Evolutionary conservation across 2,113 vertebrate genomes (phyloP), one percentile per base, ranked within the genome.

Genomic region (Maccullochella peelii): DNA sequence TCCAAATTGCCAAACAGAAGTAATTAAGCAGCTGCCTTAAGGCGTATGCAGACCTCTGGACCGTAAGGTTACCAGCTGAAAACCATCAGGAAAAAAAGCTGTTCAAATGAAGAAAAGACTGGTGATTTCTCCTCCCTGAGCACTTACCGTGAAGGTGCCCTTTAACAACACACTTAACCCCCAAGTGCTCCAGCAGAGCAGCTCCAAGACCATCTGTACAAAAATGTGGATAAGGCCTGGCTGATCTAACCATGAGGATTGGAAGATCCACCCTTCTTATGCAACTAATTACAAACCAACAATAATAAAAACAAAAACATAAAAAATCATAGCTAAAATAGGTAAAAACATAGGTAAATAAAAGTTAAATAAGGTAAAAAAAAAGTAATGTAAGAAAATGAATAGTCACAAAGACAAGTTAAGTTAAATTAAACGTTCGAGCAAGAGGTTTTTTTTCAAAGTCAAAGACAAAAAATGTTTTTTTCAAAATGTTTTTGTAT

Each of bases 11-110:
- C 68, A 72, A 73, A 76, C 58, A 82, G 42, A 77, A 52, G 55
- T 57, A 82, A 77, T 65, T 54, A 89, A 77, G 77, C 75, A 84
- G 63, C 66, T 62, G 62, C 85, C 44, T 68, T 11, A 47, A 63
- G 82, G 73, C 52, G 40, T 55, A 44, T 52, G 12, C 47, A 27
- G 66, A 72, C 52, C 62, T 59, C n/a, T 77, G 3, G 0, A 63
- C 71, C 71, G 58, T 47, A 73, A 77, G 75, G 52, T 82, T 76
- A 33, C 42, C 54, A 71, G 47, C 58, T 55, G 65, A 81, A 82
- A 80, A 44, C 73, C 65, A 73, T 61, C 20, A n/a, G 52, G 72
- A 66, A 61, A 44, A 33, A 84, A 84, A 77, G 44, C 68, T 52
- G 21, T 30, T 69, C n/a, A 66, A 40, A 57, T 61, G 72, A 84